Base-by-base conservation (phyloP, 2,888 invertebrate genomes). In the Aphidius colemani region DNA sequence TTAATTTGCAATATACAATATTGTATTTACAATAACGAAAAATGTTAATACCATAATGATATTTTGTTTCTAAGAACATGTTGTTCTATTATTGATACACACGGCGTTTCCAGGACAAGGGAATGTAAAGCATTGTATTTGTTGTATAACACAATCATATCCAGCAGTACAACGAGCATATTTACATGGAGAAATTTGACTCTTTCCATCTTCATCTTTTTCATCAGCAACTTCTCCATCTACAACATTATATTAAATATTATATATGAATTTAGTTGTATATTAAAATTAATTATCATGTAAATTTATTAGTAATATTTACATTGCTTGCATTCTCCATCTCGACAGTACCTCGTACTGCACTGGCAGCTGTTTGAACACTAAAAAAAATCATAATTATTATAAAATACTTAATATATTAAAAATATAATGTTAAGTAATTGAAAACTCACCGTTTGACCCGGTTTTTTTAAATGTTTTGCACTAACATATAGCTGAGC, bases 201-300 rank as follows among this genome's bases (percentile, higher is more conserved):
- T 18, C 1, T 40, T 6, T 39, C 40, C 53, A 7, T 18, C 39
- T 8, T 53, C 40, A 39, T 39, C 61, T 8, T 49, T 10, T 8
- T 67, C 69, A 43, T 67, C 62, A 41, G 13, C 10, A 44, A 30
- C 9, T 8, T 65, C 59, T n/a, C 64, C 62, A 48, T 43, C 68
- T 68, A 46, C 7, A 56, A 65, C 4, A 11, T 7, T 7, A 40
- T 9, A 0, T 18, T 18, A 43, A 55, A 53, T 2, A 58, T 8
- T 18, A 18, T 18, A 1, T n/a, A 39, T 10, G n/a, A 59, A 48
- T n/a, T 46, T 30, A 9, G 7, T 6, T n/a, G 10, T 40, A 39
- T 39, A 9, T 7, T 11, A 1, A 50, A 50, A n/a, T 11, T 11
- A 50, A 50, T 50, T 11, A 11, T 50, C 13, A 11, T 50, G 50